Conservation (phyloP, 2,888 invertebrate genomes). For the Platypus cylindrus region DNA sequence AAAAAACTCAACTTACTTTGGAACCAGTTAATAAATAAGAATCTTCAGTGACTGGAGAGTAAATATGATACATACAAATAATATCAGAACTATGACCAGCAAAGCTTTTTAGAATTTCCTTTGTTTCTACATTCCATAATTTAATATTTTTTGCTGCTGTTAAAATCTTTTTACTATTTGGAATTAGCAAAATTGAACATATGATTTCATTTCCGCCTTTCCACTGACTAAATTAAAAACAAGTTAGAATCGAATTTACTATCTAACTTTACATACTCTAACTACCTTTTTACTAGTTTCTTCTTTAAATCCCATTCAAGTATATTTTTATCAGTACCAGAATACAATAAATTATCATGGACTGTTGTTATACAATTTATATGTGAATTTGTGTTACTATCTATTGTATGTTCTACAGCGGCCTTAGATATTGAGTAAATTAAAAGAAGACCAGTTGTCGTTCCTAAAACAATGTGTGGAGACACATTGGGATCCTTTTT, state of each 20-base stretch:
- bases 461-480: slow-evolving; percentile 58
- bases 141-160: slow-evolving; percentile 40
- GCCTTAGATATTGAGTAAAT: slow-evolving; percentile 58
- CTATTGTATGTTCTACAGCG: slow-evolving; percentile 46
- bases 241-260: neutral
- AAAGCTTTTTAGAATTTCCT: slow-evolving; percentile 47
- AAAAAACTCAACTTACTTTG: too few relatives aligned
- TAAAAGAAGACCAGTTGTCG: slow-evolving; percentile 55
- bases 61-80: slow-evolving; percentile 33
- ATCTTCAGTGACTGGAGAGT: slow-evolving; percentile 22
- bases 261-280: neutral
- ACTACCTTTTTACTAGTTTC: slow-evolving; percentile 38
- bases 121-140: slow-evolving; percentile 49
- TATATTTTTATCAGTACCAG: slow-evolving; percentile 43
- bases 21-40: slow-evolving; percentile 39
- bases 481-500: slow-evolving; percentile 30
- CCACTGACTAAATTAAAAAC: slow-evolving; percentile 43
- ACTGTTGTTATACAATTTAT: slow-evolving; percentile 46
- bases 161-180: slow-evolving; percentile 34
- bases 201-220: slow-evolving; percentile 47
- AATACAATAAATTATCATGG: slow-evolving; percentile 39
- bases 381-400: slow-evolving; percentile 31
- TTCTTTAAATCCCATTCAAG: slow-evolving; percentile 43
- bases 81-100: slow-evolving; percentile 52
- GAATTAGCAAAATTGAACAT: slow-evolving; percentile 47